Base-by-base conservation (phyloP, 2,113 vertebrate genomes). In the Aepyceros melampus region DNA sequence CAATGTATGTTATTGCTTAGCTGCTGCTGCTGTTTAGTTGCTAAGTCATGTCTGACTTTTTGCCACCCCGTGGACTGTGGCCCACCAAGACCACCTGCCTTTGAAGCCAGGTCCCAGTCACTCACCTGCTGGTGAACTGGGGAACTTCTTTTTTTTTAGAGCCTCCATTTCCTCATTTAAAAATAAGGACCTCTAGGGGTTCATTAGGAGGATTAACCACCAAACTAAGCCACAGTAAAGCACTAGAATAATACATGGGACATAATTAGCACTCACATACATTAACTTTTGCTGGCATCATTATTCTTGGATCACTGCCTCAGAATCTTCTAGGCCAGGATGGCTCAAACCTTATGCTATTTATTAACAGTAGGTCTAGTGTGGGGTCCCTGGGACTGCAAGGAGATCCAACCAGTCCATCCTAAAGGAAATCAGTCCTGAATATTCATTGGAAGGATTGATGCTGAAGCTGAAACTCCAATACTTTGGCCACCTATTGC, bases 1-100 rank as follows among this genome's bases (percentile, higher is more conserved):
- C 12, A 36, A 12, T 25, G 2, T 8, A 2, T 17, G 6, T 12
- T 40, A 12, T 3, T 2, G 13, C 4, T 55, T 0, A 89, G n/a
- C 71, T 27, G 21, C 23, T 14, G 23, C 71, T 43, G 40, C 40
- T 43, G 12, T 43, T 43, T 27, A 14, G 23, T 43, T 27, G 40
- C 36, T 43, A 36, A 64, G 67, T 40, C 67, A 74, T 25, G 36
- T 43, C 40, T 43, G 71, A 76, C 71, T 43, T 23, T 71, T 36
- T 6, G 40, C 36, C 67, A 76, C 23, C 23, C 71, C 40, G 15
- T 43, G 71, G 40, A 43, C 71, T 43, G 40, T 43, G 40, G 40
- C 71, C 71, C 21, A 43, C 36, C 36, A 87, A 74, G 23, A 47
- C 10, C 7, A 15, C 33, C 58, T 36, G 8, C 12, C 43, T 91